These are phyloP conservation scores for Hydroisotoma schaefferi DNA, from an alignment of 2,888 invertebrate species.

Conservation along the genomic window DNA sequence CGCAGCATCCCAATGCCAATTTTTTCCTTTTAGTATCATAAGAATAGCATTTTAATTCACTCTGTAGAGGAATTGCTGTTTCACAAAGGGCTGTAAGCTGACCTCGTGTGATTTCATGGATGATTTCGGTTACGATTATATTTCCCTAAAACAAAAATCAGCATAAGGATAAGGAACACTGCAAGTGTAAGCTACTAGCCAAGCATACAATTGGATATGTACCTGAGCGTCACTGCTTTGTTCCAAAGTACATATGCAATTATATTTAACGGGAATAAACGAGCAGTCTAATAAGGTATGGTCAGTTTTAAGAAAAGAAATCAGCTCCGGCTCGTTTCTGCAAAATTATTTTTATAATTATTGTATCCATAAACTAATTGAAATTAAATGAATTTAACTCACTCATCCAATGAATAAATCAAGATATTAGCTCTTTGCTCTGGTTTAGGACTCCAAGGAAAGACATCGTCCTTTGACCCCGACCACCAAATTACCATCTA, in stretches of 20 bases:
- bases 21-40: conserved; percentile 35
- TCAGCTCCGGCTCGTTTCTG: conserved; percentile 30
- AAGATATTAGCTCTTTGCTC: conserved; percentile 45
- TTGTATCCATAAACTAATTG: no score
- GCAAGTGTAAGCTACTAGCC: neutral
- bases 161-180: conserved; percentile 3
- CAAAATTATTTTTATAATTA: no score
- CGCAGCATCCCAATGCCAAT: conserved; percentile 42
- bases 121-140: conserved; percentile 40
- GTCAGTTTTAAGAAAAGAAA: conserved; percentile 43
- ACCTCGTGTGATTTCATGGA: conserved; percentile 35
- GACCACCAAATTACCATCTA: conserved; percentile 47
- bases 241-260: conserved; percentile 41
- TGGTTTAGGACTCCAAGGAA: conserved; percentile 46
- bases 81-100: conserved; percentile 37
- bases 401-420: conserved; percentile 40
- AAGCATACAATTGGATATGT: no score
- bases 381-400: no score
- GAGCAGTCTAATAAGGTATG: conserved; percentile 38
- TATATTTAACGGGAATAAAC: conserved; percentile 36
- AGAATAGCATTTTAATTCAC: conserved; percentile 40
- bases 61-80: conserved; percentile 43
- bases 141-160: no score
- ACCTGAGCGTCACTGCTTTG: conserved; percentile 41
- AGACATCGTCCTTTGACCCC: conserved; percentile 45